Base-by-base conservation (phyloP, 2,888 invertebrate species). In the Hemithea aestivaria region DNA sequence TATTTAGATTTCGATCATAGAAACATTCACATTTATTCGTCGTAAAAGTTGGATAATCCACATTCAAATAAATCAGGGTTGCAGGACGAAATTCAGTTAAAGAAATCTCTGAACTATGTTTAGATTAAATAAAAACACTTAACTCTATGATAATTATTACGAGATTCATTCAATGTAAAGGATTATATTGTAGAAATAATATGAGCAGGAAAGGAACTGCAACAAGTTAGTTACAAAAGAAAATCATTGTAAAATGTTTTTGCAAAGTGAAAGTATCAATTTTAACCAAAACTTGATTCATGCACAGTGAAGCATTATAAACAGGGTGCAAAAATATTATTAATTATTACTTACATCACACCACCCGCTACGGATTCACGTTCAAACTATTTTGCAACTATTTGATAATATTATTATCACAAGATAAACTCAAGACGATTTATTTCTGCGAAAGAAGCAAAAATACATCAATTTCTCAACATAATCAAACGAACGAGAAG, bases 281-380 rank as follows among this genome's bases (percentile, higher is more conserved):
- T 51, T 32, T 28, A 40, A 52, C 48, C 45, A 66, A 68, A 67
- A 66, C 66, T 74, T 73, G 71, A 73, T 73, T 70, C 69, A 73
- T 66, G 62, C 56, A 20, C 46, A 56, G 52, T 54, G 56, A 57
- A 56, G 40, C 45, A 55, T 50, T 48, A 37, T 37, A 57, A 43
- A 32, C 35, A 36, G 27, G 35, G 9, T 37, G 26, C 25, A 40
- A 48, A 46, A 25, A 27, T 35, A 25, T 21, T 32, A 38, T 32
- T 36, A 20, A 36, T 12, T 16, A 35, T 37, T 61, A 72, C 73
- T 51, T 54, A 69, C 66, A 48, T 20, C 35, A 40, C 27, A 35
- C 29, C 41, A 40, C 35, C 34, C 20, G 10, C n/a, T 6, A 34
- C 23, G 28, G 7, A 33, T 28, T 38, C 40, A 35, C 31, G 28